Conservation (phyloP, 1,140 invertebrate species). For the Diorhabda sublineata region DNA sequence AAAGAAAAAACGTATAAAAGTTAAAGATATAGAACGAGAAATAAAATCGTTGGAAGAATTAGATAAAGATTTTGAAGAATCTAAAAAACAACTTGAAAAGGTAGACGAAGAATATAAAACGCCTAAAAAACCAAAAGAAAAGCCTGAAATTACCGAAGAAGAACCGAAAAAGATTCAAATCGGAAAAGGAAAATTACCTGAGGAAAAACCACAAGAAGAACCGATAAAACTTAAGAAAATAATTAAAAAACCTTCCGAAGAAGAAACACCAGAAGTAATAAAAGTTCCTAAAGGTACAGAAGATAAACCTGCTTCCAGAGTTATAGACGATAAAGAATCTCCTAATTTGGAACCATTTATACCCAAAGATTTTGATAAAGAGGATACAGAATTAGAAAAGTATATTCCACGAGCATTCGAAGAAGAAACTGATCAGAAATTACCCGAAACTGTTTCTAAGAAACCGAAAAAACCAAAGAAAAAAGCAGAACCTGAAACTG, state of each 20-base stretch:
- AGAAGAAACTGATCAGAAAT: constrained; percentile 28
- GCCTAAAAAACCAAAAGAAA: constrained; percentile 42
- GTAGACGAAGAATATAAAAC: constrained; percentile 40
- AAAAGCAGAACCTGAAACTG: constrained; percentile 35
- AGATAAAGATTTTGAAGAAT: constrained; percentile 52
- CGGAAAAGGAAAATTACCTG: constrained; percentile 53
- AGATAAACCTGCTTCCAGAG: constrained; percentile 9
- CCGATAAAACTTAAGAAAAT: constrained; percentile 36
- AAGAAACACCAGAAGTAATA: constrained; percentile 26
- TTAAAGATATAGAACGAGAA: constrained; percentile 57
- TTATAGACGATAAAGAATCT: constrained; percentile 37
- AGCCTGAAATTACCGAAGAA: constrained; percentile 44
- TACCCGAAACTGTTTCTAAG: constrained; percentile 33
- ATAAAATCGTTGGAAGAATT: constrained; percentile 60
- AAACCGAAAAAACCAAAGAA: constrained; percentile 33
- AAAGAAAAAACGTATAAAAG: constrained; percentile 48
- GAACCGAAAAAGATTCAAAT: constrained; percentile 45
- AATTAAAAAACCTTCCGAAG: constrained; percentile 30
- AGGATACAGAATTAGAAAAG: constrained; percentile 28
- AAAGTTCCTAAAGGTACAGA: constrained; percentile 31
- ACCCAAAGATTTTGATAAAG: constrained; percentile 37
- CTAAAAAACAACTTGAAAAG: constrained; percentile 47
- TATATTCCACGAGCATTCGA: constrained; percentile 34
- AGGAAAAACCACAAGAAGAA: constrained; percentile 35
- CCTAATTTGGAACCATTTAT: constrained; percentile 41